Conservation (phyloP, 2,888 invertebrate genomes). For the Amphiduros pacificus region DNA sequence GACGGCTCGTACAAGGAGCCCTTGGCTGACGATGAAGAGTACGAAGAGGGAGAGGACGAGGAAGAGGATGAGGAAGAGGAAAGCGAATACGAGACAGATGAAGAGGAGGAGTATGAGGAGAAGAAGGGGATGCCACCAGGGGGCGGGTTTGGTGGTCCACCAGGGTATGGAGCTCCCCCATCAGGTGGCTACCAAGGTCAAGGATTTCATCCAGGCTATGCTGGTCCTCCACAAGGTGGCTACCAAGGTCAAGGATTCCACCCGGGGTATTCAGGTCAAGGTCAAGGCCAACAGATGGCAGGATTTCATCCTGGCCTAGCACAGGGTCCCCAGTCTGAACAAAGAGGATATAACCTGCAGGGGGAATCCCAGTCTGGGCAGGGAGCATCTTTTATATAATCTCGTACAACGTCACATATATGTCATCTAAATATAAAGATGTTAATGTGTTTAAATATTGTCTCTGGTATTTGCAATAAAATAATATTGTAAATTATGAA, state of each 20-base stretch:
- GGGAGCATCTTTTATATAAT: neutral
- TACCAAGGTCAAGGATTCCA: neutral
- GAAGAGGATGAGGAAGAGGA: neutral
- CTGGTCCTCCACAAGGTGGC: neutral
- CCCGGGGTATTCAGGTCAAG: neutral
- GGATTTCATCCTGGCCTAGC: too few relatives aligned
- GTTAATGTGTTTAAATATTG: too few relatives aligned
- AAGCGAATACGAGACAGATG: neutral
- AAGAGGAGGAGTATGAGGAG: too few relatives aligned
- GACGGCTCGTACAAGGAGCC: neutral
- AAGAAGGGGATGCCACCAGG: too few relatives aligned
- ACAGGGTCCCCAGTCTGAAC: too few relatives aligned
- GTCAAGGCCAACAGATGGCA: neutral
- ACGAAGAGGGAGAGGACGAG: neutral
- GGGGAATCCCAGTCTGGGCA: neutral
- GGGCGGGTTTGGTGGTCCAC: too few relatives aligned
- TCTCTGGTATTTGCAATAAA: too few relatives aligned
- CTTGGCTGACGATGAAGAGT: neutral
- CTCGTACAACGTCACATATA: too few relatives aligned
- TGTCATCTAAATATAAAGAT: too few relatives aligned
- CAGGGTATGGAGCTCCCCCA: neutral
- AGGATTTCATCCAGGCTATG: neutral
- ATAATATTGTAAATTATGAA: too few relatives aligned
- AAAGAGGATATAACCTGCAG: neutral
- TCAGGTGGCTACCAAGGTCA: too few relatives aligned